Percentiles rank a stretch among this genome's conserved stretches.
Evolutionary conservation across 64 coral and sea anemone species (phyloP).

Genomic region (Catalaphyllia jardinei): DNA sequence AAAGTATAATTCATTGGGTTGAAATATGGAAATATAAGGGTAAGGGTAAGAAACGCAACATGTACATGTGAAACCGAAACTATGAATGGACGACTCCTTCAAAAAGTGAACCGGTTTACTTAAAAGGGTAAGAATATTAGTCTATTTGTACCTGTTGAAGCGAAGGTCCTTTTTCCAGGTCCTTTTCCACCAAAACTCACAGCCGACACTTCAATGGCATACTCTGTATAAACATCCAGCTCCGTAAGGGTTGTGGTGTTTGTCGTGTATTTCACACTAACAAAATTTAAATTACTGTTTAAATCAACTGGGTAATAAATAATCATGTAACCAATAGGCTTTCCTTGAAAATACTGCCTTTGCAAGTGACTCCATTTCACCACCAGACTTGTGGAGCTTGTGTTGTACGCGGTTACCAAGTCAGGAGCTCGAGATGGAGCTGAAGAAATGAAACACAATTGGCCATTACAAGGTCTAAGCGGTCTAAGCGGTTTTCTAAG

Average conservation of each 20-base stretch:
- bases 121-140: no score
- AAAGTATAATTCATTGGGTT: no score
- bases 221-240: background rate
- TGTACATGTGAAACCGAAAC: no score
- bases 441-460: background rate
- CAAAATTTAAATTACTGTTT: background rate
- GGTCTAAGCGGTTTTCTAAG: no score
- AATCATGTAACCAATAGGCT: background rate
- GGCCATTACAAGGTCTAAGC: no score
- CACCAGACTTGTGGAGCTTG: background rate
- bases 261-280: background rate
- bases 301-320: background rate
- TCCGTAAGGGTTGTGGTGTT: background rate
- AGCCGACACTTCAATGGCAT: background rate
- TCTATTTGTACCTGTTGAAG: background rate
- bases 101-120: no score
- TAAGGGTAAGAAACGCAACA: no score
- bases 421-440: background rate
- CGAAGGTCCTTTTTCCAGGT: background rate
- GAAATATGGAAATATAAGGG: no score
- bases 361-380: background rate
- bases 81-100: no score
- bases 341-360: background rate
- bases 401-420: background rate
- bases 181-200: slow-evolving; percentile 19